phyloP scores from a whole-genome alignment of 1,140 invertebrate species.

The Fragariocoptes setiger region DNA sequence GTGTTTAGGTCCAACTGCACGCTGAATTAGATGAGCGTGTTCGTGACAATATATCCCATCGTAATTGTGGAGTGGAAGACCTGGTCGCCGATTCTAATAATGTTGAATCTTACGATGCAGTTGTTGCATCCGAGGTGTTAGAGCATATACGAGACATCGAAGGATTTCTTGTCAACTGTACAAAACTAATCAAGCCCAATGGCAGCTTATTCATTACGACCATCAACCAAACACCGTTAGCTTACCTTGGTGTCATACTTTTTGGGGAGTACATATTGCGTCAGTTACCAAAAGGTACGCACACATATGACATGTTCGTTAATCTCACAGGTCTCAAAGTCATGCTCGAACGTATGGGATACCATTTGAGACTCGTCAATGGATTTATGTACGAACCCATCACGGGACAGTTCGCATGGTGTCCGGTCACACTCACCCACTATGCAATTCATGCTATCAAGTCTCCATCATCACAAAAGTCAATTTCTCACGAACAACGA shows the following conservation, averaged over 20 bases:
- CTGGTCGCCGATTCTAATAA: conserved; percentile 18
- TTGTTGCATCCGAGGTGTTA: conserved; percentile 58
- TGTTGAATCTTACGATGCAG: conserved; percentile 31
- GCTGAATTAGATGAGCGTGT: conserved; percentile 15
- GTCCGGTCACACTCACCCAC: conserved; percentile 24
- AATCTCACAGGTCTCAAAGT: conserved; percentile 34
- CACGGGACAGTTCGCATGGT: conserved; percentile 33
- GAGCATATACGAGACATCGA: conserved; percentile 55
- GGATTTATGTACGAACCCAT: conserved; percentile 38
- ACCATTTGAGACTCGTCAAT: conserved; percentile 23
- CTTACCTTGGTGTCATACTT: conserved; percentile 36
- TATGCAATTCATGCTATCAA: conserved; percentile 35
- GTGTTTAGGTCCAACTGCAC: conserved; percentile 31
- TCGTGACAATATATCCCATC: conserved; percentile 12
- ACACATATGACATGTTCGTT: conserved; percentile 67
- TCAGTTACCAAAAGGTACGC: conserved; percentile 44
- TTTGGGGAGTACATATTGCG: conserved; percentile 39
- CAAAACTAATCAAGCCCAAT: conserved; percentile 29
- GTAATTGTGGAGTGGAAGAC: conserved; percentile 22
- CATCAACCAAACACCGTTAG: conserved; percentile 39
- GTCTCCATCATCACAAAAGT: background rate
- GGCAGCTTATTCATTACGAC: conserved; percentile 81
- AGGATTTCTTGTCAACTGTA: conserved; percentile 37
- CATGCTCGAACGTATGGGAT: conserved; percentile 25
- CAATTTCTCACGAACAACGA: background rate